Base-by-base conservation (phyloP, 2,113 vertebrate species). In the Pseudolaguvia tuberculata region DNA sequence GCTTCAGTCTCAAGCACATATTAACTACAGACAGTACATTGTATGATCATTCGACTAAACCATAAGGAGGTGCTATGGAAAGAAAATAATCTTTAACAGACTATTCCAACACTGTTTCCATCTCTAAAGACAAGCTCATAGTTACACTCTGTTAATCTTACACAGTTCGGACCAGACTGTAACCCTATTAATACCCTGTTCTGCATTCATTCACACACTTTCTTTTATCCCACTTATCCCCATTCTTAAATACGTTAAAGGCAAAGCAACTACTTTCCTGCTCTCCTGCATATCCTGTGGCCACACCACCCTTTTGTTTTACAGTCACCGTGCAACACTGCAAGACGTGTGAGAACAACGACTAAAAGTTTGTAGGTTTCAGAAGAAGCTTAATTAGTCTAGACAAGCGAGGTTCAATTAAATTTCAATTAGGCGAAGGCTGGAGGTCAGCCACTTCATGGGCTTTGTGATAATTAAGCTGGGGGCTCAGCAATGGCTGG, bases 391-490 rank as follows among this genome's bases (percentile, higher is more conserved):
- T 90, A 89, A 90, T 91, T 90, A 88, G 89, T 90, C 89, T 88
- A 90, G 88, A 91, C 89, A 87, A 90, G 85, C 84, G 79, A 87
- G 87, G 87, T 89, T 90, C 89, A 90, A 91, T 91, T 91, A 90
- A 87, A 88, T 90, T 91, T 90, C 88, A 91, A 91, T 91, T 91
- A 91, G 84, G 85, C 76, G 82, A 62, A 82, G 62, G 82, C 85
- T 85, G 85, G 88, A 91, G 90, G 90, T 91, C 90, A 90, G 85
- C 84, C 85, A 85, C 77, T 87, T 81, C 29, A 78, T 77, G 83
- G 88, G 86, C 86, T 89, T 85, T 84, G 82, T 75, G 84, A 87
- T 89, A 89, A 91, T 91, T 90, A 91, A 89, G 89, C 89, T 82
- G 71, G 61, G 80, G 81, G 83, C 84, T 76, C 85, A 88, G 75